Evolutionary conservation across 2,888 invertebrate genomes (phyloP).

Genomic region (Litoditis marina): DNA sequence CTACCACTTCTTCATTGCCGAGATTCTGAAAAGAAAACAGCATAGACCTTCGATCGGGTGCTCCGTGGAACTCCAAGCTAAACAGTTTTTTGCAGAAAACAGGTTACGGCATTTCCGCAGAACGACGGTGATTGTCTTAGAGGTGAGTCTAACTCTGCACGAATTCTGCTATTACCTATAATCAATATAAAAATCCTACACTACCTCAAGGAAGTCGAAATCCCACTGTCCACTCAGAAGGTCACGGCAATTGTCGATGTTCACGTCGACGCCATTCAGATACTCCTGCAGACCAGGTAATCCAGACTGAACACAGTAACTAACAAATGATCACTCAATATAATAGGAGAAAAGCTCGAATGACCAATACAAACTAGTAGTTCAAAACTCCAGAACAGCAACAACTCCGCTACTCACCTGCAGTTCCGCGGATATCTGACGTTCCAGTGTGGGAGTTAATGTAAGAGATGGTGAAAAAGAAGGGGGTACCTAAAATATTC

Average conservation of each 20-base stretch:
- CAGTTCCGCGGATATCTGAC: conserved; percentile 35
- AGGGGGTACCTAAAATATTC: no score
- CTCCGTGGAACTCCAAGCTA: no score
- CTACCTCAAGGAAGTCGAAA: conserved; percentile 23
- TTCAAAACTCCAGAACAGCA: neutral
- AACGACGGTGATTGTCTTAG: no score
- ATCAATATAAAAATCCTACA: no score
- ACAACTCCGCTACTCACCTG: conserved; percentile 16
- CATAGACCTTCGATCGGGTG: no score
- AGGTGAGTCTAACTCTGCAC: no score
- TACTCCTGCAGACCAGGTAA: conserved; percentile 39
- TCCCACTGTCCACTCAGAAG: conserved; percentile 38
- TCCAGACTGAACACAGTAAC: neutral
- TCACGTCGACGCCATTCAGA: conserved; percentile 40
- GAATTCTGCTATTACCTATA: no score
- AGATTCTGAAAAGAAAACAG: conserved; percentile 5
- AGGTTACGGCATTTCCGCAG: no score
- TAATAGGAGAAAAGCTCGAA: no score
- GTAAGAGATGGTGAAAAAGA: conserved; percentile 24
- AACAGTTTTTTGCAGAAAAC: no score
- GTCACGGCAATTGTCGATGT: conserved; percentile 46
- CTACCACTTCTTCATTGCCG: neutral
- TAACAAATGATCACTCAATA: no score
- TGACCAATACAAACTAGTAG: neutral
- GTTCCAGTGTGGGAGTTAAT: conserved; percentile 33